These are phyloP conservation scores for Orchesella cincta DNA, from an alignment of 1,140 invertebrate species.

Conservation along the genomic window DNA sequence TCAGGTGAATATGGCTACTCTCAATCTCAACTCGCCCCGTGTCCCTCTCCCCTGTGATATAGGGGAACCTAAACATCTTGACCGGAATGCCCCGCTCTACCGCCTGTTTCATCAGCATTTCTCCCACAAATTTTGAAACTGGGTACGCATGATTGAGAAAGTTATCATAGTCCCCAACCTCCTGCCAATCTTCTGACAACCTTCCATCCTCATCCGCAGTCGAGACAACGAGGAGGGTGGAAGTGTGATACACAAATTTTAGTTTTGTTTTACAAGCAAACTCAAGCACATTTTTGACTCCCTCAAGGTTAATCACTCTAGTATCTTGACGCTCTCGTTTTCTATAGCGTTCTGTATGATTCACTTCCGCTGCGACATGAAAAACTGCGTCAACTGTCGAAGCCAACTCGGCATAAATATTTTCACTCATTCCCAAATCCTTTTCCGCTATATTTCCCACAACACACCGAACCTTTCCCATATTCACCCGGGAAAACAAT, in stretches of 20 bases:
- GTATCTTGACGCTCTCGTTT: not conserved
- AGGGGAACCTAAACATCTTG: slow-evolving; percentile 18
- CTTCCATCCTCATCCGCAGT: not conserved
- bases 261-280: not conserved
- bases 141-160: not conserved
- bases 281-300: not conserved
- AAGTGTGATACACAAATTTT: not conserved
- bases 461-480: not conserved
- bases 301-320: slow-evolving; percentile 14
- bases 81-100: not conserved
- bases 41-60: slow-evolving; percentile 2
- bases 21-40: not conserved
- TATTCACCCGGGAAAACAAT: not conserved
- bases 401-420: not conserved
- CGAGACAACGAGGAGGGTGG: not conserved
- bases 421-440: not conserved
- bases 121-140: not conserved
- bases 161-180: not conserved
- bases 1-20: not conserved
- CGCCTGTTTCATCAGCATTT: not conserved
- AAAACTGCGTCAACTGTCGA: slow-evolving; percentile 9
- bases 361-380: slow-evolving; percentile 21
- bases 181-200: not conserved
- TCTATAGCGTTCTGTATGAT: slow-evolving; percentile 25
- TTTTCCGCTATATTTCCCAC: not conserved